phyloP scores from a whole-genome alignment of 2,888 invertebrate genomes.

The Sminthurinus aureus region DNA sequence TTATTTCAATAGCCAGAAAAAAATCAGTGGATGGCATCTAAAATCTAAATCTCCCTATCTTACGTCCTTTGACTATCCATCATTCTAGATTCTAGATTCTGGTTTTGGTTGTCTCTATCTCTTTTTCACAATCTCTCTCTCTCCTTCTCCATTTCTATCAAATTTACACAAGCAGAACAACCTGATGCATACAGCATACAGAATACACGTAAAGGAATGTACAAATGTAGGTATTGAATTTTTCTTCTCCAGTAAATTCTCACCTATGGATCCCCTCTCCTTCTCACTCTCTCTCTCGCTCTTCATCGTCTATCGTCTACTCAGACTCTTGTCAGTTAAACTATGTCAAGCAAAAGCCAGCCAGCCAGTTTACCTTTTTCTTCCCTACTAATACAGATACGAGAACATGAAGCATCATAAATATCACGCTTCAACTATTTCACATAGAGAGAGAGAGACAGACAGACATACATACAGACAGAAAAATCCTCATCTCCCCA shows the following conservation, averaged over 20 bases:
- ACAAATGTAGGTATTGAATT: not conserved
- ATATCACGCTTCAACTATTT: constrained; percentile 30
- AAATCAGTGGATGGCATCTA: not conserved
- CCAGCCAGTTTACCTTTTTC: not conserved
- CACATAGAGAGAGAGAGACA: not conserved
- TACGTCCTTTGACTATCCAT: not conserved
- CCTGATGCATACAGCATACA: not conserved
- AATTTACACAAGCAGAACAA: not conserved
- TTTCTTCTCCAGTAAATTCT: constrained; percentile 30
- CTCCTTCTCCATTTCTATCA: not conserved
- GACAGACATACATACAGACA: not conserved
- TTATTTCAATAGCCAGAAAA: not conserved
- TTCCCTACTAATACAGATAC: not conserved
- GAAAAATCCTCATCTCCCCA: no score
- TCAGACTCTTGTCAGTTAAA: no score
- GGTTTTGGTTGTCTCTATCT: no score
- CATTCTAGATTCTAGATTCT: not conserved
- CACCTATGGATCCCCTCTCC: constrained; percentile 16
- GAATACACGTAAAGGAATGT: not conserved
- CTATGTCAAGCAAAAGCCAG: not conserved
- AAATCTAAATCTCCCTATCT: not conserved
- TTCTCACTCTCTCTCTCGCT: not conserved
- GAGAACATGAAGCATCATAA: constrained; percentile 14
- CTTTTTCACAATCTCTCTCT: no score
- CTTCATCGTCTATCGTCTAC: not conserved